phyloP scores from a whole-genome alignment of 2,888 invertebrate genomes.

The Norana najaformis region DNA sequence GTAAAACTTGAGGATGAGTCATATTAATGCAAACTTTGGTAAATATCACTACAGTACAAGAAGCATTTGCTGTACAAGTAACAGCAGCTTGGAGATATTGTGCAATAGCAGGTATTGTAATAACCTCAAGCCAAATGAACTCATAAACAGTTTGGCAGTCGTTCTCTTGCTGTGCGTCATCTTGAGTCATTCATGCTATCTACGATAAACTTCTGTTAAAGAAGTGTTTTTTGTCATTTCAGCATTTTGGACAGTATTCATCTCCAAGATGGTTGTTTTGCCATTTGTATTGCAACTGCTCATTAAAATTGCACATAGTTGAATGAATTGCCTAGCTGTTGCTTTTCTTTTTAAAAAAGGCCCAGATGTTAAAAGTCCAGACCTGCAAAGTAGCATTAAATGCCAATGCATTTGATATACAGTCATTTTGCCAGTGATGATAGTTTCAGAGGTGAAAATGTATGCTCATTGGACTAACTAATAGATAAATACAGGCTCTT shows the following conservation, averaged over 20 bases:
- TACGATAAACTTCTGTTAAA: not conserved
- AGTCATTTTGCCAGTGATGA: not conserved
- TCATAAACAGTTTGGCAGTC: not conserved
- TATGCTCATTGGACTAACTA: too few relatives aligned
- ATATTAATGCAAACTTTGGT: not conserved
- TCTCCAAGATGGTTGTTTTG: slow-evolving; percentile 2
- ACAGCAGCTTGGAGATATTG: slow-evolving; percentile 1
- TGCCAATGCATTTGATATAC: not conserved
- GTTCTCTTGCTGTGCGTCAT: not conserved
- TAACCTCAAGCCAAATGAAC: not conserved
- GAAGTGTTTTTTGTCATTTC: not conserved
- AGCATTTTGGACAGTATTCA: not conserved
- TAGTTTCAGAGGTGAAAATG: not conserved
- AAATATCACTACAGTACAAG: not conserved
- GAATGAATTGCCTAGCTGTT: not conserved
- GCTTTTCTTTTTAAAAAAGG: not conserved
- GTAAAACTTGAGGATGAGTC: not conserved
- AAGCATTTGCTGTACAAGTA: not conserved
- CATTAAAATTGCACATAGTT: not conserved
- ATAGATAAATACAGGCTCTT: not conserved
- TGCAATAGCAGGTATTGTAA: not conserved
- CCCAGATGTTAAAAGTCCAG: not conserved
- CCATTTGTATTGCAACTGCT: not conserved
- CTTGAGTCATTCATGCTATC: not conserved
- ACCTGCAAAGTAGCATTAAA: not conserved